Evolutionary conservation across 2,113 vertebrate species (phyloP).

Genomic region (Carassius carassius): DNA sequence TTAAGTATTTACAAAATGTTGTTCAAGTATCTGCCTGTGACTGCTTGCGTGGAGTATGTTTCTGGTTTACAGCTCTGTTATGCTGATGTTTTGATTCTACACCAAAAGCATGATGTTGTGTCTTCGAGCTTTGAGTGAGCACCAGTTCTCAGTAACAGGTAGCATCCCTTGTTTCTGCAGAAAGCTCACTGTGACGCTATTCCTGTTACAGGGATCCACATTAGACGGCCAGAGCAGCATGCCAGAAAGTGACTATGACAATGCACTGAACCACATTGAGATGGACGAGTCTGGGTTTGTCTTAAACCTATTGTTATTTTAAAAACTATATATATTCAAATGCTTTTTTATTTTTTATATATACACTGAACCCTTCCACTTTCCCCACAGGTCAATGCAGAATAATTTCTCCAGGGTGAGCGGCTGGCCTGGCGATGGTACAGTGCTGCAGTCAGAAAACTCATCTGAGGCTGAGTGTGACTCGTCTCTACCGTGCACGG

Average conservation of each 20-base stretch:
- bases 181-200: constrained; percentile 18
- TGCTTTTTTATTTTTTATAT: background rate
- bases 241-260: constrained; percentile 89
- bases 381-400: constrained; percentile 68
- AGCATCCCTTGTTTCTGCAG: background rate
- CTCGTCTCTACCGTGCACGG: constrained; percentile 86
- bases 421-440: constrained; percentile 74
- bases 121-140: constrained; percentile 34
- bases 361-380: background rate
- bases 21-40: background rate
- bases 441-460: constrained; percentile 74
- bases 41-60: background rate
- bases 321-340: background rate
- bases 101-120: constrained; percentile 45
- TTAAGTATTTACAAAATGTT: background rate
- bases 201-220: constrained; percentile 81
- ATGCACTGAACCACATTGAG: constrained; percentile 80
- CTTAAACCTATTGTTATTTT: background rate
- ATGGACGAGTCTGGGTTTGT: constrained; percentile 83
- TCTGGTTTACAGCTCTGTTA: constrained; percentile 10
- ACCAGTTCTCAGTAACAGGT: constrained; percentile 11
- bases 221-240: constrained; percentile 88
- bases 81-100: constrained; percentile 17
- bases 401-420: constrained; percentile 74
- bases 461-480: constrained; percentile 72